Percentiles rank a stretch among this genome's conserved stretches.
Evolutionary conservation across 2,888 invertebrate species (phyloP).

Genomic region (Auanema sp.): DNA sequence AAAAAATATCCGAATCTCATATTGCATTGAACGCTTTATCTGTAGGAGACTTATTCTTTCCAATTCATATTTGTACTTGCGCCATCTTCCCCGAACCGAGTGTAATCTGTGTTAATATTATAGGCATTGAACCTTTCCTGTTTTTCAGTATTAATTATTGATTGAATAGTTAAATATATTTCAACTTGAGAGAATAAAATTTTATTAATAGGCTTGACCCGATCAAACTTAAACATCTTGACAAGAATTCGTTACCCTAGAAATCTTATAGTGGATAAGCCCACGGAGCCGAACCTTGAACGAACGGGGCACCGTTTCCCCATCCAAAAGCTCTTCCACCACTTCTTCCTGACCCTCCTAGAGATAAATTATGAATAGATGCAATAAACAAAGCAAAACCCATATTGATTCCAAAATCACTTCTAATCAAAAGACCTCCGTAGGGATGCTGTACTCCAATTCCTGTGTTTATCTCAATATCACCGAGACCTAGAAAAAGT

Average conservation of each 20-base stretch:
- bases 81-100: conserved; percentile 1
- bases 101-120: conserved; percentile 4
- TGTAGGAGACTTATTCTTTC: background rate
- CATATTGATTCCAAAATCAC: conserved; percentile 47
- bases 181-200: too few relatives aligned
- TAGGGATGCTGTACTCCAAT: conserved; percentile 39
- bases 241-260: too few relatives aligned
- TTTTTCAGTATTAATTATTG: too few relatives aligned
- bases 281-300: conserved; percentile 20
- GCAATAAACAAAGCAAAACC: conserved; percentile 18
- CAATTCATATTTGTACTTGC: background rate
- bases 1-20: background rate
- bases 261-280: too few relatives aligned
- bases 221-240: too few relatives aligned
- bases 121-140: too few relatives aligned
- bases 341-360: conserved; percentile 43
- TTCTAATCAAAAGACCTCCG: conserved; percentile 34
- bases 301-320: conserved; percentile 36
- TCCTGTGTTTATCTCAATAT: conserved; percentile 41
- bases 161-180: too few relatives aligned
- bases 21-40: background rate
- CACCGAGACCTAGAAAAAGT: conserved; percentile 40
- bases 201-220: too few relatives aligned
- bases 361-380: conserved; percentile 10
- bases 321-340: conserved; percentile 48